Conservation (phyloP, 2,113 vertebrate species). For the Megaceryle torquata region DNA sequence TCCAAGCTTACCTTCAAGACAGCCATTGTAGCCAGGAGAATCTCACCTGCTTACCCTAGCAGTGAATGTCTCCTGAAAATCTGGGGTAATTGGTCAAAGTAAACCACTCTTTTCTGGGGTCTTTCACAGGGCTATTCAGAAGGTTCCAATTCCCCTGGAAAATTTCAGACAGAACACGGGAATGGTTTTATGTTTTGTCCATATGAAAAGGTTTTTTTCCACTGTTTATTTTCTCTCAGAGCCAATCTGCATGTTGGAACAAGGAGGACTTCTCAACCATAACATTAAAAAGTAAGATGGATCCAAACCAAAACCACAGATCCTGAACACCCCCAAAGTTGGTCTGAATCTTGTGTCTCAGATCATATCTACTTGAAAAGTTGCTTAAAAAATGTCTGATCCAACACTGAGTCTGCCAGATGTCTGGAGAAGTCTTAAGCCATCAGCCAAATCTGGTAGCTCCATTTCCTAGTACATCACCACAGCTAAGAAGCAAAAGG, state of each 20-base stretch:
- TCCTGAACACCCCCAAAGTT: neutral
- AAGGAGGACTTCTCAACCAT: neutral
- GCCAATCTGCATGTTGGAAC: neutral
- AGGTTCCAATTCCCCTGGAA: neutral
- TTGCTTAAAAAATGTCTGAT: neutral
- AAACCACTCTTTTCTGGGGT: neutral
- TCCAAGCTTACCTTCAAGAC: neutral
- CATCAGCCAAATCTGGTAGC: neutral
- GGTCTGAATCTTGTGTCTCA: neutral
- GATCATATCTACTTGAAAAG: neutral
- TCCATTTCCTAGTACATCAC: neutral
- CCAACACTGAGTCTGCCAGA: neutral
- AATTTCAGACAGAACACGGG: neutral
- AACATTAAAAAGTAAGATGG: neutral
- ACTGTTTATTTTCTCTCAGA: neutral
- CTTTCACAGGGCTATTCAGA: neutral
- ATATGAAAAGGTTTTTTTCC: neutral
- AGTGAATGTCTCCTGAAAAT: neutral
- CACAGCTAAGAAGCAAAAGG: neutral
- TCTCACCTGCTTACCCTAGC: neutral
- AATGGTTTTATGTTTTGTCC: neutral
- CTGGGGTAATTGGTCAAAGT: neutral
- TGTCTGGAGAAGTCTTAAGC: neutral
- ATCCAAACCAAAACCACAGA: slow-evolving; percentile 4
- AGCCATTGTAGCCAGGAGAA: neutral